A percentile compares a stretch with the other conserved stretches of the same genome.
Conservation (phyloP, 2,113 vertebrate genomes). For the Arothron firmamentum region DNA sequence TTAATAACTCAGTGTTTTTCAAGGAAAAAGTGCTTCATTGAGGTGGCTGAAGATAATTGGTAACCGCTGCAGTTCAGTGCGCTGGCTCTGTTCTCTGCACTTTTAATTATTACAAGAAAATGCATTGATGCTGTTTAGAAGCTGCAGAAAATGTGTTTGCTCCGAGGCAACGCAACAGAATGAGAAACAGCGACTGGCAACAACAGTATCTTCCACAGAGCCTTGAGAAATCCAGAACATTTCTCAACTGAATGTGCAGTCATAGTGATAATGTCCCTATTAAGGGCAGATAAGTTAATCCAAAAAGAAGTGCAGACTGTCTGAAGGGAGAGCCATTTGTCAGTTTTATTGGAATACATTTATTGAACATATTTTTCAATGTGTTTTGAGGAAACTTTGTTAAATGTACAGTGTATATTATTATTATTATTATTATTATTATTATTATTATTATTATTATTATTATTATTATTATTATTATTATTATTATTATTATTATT, state of each 20-base stretch:
- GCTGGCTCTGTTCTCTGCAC: conserved; percentile 10
- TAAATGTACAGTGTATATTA: too few species aligned
- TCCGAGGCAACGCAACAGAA: conserved; percentile 23
- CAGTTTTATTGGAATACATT: too few species aligned
- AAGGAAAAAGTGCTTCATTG: conserved; percentile 15
- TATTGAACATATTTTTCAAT: too few species aligned
- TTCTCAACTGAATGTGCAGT: conserved; percentile 41
- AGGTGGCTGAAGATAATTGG: conserved; percentile 22
- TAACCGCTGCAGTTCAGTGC: conserved; percentile 24
- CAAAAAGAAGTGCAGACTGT: conserved; percentile 16
- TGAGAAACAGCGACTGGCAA: conserved; percentile 19
- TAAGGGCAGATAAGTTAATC: conserved; percentile 64
- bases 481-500: too few species aligned
- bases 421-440: too few species aligned
- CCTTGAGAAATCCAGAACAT: conserved; percentile 27
- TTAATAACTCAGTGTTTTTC: conserved; percentile 20
- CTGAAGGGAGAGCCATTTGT: conserved; percentile 21
- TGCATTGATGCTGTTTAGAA: conserved; percentile 32
- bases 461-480: too few species aligned
- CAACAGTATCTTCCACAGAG: conserved; percentile 25
- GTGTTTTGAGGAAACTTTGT: too few species aligned
- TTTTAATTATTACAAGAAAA: conserved; percentile 28
- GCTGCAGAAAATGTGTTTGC: conserved; percentile 32
- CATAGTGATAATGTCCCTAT: conserved; percentile 50
- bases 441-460: too few species aligned